Evolutionary conservation across 37 sponge, comb jelly and placozoan species (phyloP), one percentile per base, ranked within the genome.

Genomic region (Lycopodina hypogea): DNA sequence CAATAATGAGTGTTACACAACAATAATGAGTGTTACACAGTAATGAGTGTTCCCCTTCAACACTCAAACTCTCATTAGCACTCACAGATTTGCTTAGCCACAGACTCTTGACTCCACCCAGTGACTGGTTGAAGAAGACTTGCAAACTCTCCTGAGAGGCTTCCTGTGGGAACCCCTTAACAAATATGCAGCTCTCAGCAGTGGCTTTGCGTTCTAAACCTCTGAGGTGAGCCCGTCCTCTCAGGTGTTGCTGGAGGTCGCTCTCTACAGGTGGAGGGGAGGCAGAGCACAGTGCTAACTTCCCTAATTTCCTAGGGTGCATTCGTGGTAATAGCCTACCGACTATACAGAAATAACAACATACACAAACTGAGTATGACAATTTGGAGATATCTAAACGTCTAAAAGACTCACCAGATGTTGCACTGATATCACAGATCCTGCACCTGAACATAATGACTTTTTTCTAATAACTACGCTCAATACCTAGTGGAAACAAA

Each of bases 171-270:
- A 88, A 83, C 18, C 89, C 89, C 14, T 60, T 39, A 23, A 88
- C 69, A 55, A 74, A 88, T 9, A 88, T 75, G 23, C 72, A 72
- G 33, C 79, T 50, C 52, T 73, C 56, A 2, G 88, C 75, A 35
- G 36, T 34, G 3, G 42, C 57, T 18, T 15, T 0, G 42, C 42
- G 40, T 8, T 77, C 56, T 26, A 75, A n/a, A 6, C 23, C 52
- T 63, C 19, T 35, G 65, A 58, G 50, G 42, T 87, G 88, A 30
- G 39, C 36, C 38, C 77, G 63, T 32, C 88, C 88, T 30, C 77
- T 48, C 21, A 82, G 35, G 52, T 87, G 88, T 38, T 39, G 26
- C 19, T 38, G 55, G 12, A 82, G 60, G 42, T 53, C 26, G 9
- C 48, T 56, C 62, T 81, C 88, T 87, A 72, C 56, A 63, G n/a